phyloP scores from a whole-genome alignment of 2,888 invertebrate genomes.

The Dusona sp. region DNA sequence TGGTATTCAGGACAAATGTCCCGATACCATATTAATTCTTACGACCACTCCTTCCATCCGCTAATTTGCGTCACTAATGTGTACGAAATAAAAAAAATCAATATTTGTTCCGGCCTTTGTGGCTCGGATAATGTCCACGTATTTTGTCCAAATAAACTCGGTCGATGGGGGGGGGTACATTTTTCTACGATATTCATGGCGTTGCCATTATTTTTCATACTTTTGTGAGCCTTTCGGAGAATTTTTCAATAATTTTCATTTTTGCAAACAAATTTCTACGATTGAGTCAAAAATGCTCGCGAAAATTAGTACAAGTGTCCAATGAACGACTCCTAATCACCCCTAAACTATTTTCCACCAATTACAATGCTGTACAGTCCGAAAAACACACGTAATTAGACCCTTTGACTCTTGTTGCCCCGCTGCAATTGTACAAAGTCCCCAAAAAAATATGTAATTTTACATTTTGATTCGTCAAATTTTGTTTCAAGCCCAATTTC shows the following conservation, averaged over 20 bases:
- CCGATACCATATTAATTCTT: conserved; percentile 43
- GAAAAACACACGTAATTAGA: too few species aligned
- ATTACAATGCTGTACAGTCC: too few species aligned
- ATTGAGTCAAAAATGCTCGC: too few species aligned
- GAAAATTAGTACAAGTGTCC: too few species aligned
- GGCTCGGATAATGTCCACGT: conserved; percentile 2
- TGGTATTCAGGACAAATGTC: conserved; percentile 67
- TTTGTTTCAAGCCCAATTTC: neutral
- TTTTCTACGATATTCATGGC: neutral
- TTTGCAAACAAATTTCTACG: too few species aligned
- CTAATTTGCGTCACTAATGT: neutral
- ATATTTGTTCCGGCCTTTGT: neutral
- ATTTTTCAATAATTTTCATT: neutral
- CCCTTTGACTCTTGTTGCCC: too few species aligned
- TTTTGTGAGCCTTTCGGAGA: neutral
- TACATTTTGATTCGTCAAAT: neutral
- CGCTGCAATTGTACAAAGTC: too few species aligned
- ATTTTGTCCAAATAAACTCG: neutral
- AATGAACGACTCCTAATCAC: too few species aligned
- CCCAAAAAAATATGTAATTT: too few species aligned
- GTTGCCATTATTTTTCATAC: neutral
- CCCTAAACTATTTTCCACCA: too few species aligned
- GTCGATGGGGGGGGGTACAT: neutral
- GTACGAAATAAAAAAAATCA: neutral
- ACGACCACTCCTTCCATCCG: conserved; percentile 10